Evolutionary conservation across 2,113 vertebrate species (phyloP).

Genomic region (Irena cyanogastra): DNA sequence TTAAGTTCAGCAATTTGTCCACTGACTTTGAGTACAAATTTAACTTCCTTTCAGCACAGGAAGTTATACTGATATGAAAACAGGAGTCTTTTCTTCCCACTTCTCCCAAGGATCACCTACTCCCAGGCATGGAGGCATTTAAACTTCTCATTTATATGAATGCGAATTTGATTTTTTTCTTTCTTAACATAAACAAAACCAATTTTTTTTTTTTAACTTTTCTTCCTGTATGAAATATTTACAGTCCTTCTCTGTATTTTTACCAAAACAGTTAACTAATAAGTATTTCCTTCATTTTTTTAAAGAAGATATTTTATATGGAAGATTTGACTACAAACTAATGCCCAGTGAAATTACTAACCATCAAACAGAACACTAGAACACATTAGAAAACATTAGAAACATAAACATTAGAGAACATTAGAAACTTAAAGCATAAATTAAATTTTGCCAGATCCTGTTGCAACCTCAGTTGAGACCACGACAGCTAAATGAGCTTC

Average conservation of each 20-base stretch:
- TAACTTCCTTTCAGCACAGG: not conserved
- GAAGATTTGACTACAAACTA: not conserved
- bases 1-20: not conserved
- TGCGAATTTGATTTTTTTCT: not conserved
- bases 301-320: not conserved
- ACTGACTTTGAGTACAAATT: not conserved
- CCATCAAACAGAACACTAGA: not conserved
- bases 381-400: not conserved
- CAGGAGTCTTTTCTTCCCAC: not conserved
- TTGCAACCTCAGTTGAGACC: not conserved
- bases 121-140: not conserved
- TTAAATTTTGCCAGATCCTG: not conserved
- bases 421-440: not conserved
- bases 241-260: not conserved
- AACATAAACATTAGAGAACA: not conserved
- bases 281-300: not conserved
- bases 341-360: not conserved
- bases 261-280: not conserved
- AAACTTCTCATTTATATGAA: not conserved
- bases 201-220: rapidly evolving
- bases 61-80: not conserved
- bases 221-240: not conserved
- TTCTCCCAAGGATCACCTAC: not conserved
- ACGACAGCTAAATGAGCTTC: not conserved
- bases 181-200: not conserved